Evolutionary conservation across 2,888 invertebrate genomes (phyloP).

Genomic region (Andricus curvator): DNA sequence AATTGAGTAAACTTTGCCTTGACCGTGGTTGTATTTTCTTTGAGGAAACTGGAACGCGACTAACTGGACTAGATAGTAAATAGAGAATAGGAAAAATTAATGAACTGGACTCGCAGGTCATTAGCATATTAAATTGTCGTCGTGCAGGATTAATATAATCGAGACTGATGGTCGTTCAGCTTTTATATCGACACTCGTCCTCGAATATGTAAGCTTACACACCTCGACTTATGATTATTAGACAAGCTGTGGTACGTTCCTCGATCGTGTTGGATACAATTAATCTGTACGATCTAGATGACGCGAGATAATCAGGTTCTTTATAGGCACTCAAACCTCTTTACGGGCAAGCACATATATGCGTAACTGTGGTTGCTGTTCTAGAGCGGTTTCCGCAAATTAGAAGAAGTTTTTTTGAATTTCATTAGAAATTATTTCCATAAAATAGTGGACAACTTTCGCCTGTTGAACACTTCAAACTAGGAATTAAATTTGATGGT

Average conservation of each 20-base stretch:
- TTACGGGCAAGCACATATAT: conserved; percentile 27
- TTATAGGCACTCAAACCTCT: conserved; percentile 39
- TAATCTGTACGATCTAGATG: conserved; percentile 42
- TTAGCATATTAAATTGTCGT: conserved; percentile 45
- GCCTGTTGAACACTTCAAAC: background rate
- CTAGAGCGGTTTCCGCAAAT: conserved; percentile 10
- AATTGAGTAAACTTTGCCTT: conserved; percentile 23
- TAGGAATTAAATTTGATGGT: background rate
- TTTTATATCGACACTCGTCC: conserved; percentile 22
- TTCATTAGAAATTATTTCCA: background rate
- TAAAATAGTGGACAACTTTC: background rate
- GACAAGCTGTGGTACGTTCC: conserved; percentile 15
- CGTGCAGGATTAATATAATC: conserved; percentile 9
- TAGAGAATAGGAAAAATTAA: conserved; percentile 11
- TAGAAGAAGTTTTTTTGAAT: conserved; percentile 2
- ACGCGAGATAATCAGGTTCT: conserved; percentile 45
- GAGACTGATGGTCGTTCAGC: conserved; percentile 17
- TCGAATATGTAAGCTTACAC: conserved; percentile 39
- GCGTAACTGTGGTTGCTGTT: conserved; percentile 35
- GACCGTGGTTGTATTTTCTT: conserved; percentile 18
- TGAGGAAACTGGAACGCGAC: conserved; percentile 22
- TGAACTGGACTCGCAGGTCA: conserved; percentile 33
- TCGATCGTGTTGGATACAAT: conserved; percentile 37
- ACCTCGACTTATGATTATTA: conserved; percentile 34
- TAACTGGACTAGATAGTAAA: conserved; percentile 20